Conservation (phyloP, 2,888 invertebrate genomes). For the Mechanitis mazaeus region DNA sequence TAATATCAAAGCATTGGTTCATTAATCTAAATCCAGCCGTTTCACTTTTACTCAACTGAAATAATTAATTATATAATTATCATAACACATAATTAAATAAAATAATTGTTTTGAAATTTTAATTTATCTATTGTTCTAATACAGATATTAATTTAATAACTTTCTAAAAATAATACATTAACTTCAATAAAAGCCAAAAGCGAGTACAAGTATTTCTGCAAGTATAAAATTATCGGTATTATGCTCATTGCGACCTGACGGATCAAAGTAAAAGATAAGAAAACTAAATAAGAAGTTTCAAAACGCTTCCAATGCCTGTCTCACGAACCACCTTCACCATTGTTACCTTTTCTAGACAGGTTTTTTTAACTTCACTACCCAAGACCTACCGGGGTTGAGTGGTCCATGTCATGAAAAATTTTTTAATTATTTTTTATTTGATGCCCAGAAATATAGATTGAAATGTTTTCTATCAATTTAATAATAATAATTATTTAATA, state of each 20-base stretch:
- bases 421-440: not conserved
- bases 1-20: no score
- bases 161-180: no score
- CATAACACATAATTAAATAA: no score
- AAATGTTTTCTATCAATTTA: no score
- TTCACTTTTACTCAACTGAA: no score
- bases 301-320: conserved; percentile 39
- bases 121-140: no score
- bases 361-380: conserved; percentile 44
- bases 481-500: no score
- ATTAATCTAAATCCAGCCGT: no score
- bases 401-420: conserved; percentile 29
- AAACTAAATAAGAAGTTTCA: conserved; percentile 44
- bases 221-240: conserved; percentile 10
- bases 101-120: no score
- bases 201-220: not conserved
- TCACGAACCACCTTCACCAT: conserved; percentile 47
- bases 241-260: not conserved
- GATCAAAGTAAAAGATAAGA: conserved; percentile 33
- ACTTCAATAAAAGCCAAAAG: not conserved
- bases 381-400: conserved; percentile 35
- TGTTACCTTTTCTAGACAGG: conserved; percentile 55
- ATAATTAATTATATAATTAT: no score
- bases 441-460: not conserved
- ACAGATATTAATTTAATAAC: no score